phyloP scores from a whole-genome alignment of 92 coral and sea anemone genomes.

The Diadumene lineata region DNA sequence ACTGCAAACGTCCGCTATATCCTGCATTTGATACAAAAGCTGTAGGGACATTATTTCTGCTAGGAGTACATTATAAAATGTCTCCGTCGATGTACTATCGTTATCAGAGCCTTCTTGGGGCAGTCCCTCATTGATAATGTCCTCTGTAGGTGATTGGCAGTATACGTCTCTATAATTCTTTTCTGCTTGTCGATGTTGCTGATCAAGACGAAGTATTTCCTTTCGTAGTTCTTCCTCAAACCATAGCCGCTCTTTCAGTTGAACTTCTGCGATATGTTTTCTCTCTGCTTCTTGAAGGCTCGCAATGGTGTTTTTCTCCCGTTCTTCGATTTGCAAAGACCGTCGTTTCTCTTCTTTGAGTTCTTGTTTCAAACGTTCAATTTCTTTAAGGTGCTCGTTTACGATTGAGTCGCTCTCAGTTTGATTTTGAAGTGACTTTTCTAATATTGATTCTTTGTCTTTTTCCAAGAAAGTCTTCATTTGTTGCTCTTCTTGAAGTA shows the following conservation, averaged over 20 bases:
- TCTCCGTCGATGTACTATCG: conserved; percentile 66
- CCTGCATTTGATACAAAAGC: conserved; percentile 86
- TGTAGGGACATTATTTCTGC: conserved; percentile 94
- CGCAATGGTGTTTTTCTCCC: conserved; percentile 58
- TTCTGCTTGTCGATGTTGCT: conserved; percentile 29
- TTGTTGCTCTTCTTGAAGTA: conserved; percentile 62
- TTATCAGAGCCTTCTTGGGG: conserved; percentile 47
- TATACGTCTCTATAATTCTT: conserved; percentile 37
- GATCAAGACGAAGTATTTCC: conserved; percentile 39
- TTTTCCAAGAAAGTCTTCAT: conserved; percentile 51
- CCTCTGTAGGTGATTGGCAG: conserved; percentile 40
- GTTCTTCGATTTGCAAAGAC: conserved; percentile 55
- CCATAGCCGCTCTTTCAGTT: conserved; percentile 46
- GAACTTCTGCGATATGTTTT: conserved; percentile 24
- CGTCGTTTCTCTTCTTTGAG: conserved; percentile 70
- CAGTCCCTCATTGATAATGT: conserved; percentile 34
- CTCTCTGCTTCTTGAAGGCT: conserved; percentile 55
- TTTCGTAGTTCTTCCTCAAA: conserved; percentile 57
- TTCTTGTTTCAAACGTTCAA: conserved; percentile 43
- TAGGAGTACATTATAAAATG: conserved; percentile 73
- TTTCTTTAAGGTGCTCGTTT: conserved; percentile 55
- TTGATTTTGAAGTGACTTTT: conserved; percentile 57
- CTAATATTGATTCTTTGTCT: conserved; percentile 48
- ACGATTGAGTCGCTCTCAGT: conserved; percentile 29
- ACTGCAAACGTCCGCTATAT: conserved; percentile 75